These are phyloP conservation scores for Garrulus glandarius DNA, from an alignment of 2,797 vertebrate species.

Conservation along the genomic window DNA sequence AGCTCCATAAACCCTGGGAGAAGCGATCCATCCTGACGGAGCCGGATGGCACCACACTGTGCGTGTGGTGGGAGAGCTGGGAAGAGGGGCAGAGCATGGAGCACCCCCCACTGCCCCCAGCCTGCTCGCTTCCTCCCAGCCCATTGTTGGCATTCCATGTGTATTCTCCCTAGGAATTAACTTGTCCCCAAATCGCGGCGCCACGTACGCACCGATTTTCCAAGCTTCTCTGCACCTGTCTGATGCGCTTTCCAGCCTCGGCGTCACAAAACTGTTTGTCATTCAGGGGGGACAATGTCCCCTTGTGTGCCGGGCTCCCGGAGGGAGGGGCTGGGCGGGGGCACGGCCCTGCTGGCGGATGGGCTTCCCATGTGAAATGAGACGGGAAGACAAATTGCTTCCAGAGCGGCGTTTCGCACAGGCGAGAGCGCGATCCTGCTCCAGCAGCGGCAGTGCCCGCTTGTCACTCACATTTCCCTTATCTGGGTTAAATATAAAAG, in stretches of 20 bases:
- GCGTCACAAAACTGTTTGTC: conserved; percentile 5
- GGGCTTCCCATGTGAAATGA: conserved; percentile 31
- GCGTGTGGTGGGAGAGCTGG: background rate
- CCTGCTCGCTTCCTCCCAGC: background rate
- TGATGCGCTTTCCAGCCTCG: conserved; percentile 18
- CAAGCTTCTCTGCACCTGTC: conserved; percentile 61
- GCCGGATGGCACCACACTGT: fast-evolving
- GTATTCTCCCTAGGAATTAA: background rate
- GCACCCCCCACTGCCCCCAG: background rate
- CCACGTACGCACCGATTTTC: background rate
- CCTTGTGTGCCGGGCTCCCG: background rate
- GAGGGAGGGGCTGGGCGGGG: background rate
- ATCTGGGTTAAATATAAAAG: background rate
- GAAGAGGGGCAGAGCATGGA: background rate
- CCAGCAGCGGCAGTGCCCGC: background rate
- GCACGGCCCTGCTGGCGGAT: background rate
- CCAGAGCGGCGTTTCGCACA: background rate
- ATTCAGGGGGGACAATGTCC: conserved; percentile 48
- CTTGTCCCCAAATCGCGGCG: background rate
- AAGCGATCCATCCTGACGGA: fast-evolving
- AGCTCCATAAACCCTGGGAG: background rate
- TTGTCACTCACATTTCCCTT: background rate
- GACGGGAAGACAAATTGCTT: conserved; percentile 11
- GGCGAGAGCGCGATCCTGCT: background rate
- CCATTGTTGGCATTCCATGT: background rate